Evolutionary conservation across 2,113 vertebrate species (phyloP).

Genomic region (Machaerirhynchus nigripectus): DNA sequence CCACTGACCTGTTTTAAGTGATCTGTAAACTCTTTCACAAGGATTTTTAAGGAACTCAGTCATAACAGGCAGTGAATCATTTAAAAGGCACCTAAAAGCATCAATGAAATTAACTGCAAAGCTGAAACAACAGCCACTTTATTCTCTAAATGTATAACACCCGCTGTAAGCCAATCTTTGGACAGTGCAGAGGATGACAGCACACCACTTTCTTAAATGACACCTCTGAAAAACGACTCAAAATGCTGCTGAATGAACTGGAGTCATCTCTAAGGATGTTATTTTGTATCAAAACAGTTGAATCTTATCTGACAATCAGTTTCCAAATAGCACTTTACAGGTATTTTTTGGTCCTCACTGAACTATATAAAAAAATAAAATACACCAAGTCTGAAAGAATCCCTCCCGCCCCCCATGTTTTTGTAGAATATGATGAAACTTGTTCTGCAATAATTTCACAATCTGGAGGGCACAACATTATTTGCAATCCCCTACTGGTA

Average conservation of each 20-base stretch:
- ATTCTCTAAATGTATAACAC: neutral
- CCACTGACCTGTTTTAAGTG: neutral
- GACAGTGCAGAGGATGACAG: neutral
- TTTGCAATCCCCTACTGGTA: neutral
- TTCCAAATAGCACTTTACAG: neutral
- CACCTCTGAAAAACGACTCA: neutral
- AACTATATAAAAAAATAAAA: neutral
- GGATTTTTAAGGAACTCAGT: slow-evolving; percentile 10
- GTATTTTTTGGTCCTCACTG: neutral
- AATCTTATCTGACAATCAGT: neutral
- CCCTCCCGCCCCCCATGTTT: fast-evolving
- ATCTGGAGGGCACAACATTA: neutral
- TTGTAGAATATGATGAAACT: neutral
- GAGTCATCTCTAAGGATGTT: neutral
- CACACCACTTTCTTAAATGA: neutral
- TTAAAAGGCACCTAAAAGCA: neutral
- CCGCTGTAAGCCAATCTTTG: neutral
- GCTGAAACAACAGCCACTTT: neutral
- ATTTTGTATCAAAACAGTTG: neutral
- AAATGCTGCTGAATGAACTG: neutral
- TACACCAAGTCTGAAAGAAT: neutral
- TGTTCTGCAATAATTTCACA: neutral
- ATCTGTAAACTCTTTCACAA: slow-evolving; percentile 41
- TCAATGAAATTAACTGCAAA: neutral
- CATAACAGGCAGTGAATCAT: slow-evolving; percentile 26